Conservation (phyloP, 2,797 vertebrate genomes). For the Spea hammondii region DNA sequence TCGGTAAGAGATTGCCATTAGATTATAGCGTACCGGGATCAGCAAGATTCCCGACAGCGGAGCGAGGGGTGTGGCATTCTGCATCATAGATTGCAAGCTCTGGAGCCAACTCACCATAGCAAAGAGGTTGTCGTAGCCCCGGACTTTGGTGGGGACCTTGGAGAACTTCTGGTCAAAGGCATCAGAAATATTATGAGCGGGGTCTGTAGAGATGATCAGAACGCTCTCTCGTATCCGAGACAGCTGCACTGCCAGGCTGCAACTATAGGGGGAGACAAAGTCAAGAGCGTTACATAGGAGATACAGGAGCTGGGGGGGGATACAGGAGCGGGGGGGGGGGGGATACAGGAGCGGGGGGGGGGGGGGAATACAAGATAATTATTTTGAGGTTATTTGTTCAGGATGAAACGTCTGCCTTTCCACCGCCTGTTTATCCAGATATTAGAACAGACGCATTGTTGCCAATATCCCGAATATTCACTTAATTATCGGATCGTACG, state of each 20-base stretch:
- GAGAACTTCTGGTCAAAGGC: constrained; percentile 98
- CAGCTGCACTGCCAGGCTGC: constrained; percentile 91
- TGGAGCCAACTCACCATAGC: constrained; percentile 81
- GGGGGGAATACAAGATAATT: too few relatives aligned
- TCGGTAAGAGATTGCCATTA: neutral
- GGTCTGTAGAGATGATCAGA: constrained; percentile 96
- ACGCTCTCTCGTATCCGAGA: constrained; percentile 89
- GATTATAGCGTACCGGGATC: too few relatives aligned
- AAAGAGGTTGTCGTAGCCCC: constrained; percentile 94
- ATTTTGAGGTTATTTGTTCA: too few relatives aligned
- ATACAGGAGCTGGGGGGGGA: too few relatives aligned
- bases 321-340: too few relatives aligned
- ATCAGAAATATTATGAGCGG: constrained; percentile 95
- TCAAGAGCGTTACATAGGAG: neutral
- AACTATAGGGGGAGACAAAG: constrained; percentile 66
- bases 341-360: too few relatives aligned
- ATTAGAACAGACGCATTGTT: too few relatives aligned
- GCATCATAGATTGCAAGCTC: neutral
- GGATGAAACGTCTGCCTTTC: neutral
- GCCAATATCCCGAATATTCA: too few relatives aligned
- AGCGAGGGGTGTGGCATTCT: too few relatives aligned
- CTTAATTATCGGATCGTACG: too few relatives aligned
- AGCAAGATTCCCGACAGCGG: too few relatives aligned
- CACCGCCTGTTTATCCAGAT: too few relatives aligned
- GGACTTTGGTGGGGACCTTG: constrained; percentile 94